These are phyloP conservation scores for Momotus momota DNA, from an alignment of 2,797 vertebrate genomes.

Conservation along the genomic window DNA sequence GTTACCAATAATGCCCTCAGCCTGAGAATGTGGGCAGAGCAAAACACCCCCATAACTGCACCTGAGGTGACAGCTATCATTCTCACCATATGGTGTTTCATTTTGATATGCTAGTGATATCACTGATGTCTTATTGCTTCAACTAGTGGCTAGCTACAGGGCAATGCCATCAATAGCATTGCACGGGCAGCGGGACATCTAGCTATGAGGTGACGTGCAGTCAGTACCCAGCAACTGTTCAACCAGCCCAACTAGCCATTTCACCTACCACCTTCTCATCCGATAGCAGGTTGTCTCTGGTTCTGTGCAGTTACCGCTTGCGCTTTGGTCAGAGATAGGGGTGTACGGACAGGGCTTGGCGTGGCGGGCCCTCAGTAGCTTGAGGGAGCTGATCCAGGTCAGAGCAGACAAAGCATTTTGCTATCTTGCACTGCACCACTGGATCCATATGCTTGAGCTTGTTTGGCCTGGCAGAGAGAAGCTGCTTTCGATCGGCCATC, in stretches of 20 bases:
- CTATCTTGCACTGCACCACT: neutral
- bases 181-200: neutral
- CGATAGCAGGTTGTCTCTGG: neutral
- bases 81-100: neutral
- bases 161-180: neutral
- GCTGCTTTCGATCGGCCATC: neutral
- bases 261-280: neutral
- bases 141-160: neutral
- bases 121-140: neutral
- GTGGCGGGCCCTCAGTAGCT: rapidly evolving
- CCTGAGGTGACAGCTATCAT: neutral
- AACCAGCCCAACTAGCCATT: neutral
- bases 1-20: neutral
- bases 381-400: neutral
- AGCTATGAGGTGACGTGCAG: rapidly evolving
- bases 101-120: neutral
- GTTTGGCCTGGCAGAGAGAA: neutral
- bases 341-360: neutral
- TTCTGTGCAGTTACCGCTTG: rapidly evolving
- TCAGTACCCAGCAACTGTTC: rapidly evolving
- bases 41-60: neutral
- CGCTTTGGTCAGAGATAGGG: neutral
- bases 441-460: neutral
- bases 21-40: neutral
- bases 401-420: neutral